A percentile compares a stretch with the other conserved stretches of the same genome.
Evolutionary conservation across 1,140 invertebrate species (phyloP).

Genomic region (Drosophila nigrodunni): DNA sequence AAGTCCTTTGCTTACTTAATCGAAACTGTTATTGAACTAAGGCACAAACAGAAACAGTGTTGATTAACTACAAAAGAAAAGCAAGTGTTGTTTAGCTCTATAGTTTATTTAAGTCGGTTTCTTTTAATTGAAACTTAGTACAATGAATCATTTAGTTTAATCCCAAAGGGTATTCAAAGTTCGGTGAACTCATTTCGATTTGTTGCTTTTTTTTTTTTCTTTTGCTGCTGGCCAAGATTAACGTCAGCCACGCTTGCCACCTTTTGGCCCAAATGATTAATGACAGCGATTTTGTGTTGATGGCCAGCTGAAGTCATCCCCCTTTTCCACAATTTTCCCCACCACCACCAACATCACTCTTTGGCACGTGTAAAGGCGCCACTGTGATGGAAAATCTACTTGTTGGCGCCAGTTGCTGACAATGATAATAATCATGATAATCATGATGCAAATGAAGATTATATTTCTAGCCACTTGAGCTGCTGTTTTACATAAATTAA

Average conservation of each 20-base stretch:
- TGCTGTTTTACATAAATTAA: constrained; percentile 59
- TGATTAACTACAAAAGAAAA: background rate
- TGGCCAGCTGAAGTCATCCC: constrained; percentile 10
- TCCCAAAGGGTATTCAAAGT: constrained; percentile 20
- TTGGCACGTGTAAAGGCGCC: background rate
- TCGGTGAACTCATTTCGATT: background rate
- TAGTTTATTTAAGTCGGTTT: background rate
- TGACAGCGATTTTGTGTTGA: constrained; percentile 66
- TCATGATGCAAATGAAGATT: constrained; percentile 57
- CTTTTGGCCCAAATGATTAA: constrained; percentile 77
- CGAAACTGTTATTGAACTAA: constrained; percentile 13
- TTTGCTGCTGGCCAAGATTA: constrained; percentile 60
- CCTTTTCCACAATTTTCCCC: background rate
- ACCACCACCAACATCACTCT: background rate
- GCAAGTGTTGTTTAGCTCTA: background rate
- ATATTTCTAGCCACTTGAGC: constrained; percentile 43
- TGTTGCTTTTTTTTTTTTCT: background rate
- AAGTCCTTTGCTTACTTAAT: constrained; percentile 4
- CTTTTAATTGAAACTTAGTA: background rate
- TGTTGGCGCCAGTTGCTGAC: constrained; percentile 58
- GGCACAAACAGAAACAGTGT: background rate
- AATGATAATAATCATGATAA: constrained; percentile 41
- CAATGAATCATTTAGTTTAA: background rate
- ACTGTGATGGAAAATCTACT: background rate
- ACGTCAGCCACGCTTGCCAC: constrained; percentile 67